Base-by-base conservation (phyloP, 2,888 invertebrate species). In the Pycnomerus fuliginosus region DNA sequence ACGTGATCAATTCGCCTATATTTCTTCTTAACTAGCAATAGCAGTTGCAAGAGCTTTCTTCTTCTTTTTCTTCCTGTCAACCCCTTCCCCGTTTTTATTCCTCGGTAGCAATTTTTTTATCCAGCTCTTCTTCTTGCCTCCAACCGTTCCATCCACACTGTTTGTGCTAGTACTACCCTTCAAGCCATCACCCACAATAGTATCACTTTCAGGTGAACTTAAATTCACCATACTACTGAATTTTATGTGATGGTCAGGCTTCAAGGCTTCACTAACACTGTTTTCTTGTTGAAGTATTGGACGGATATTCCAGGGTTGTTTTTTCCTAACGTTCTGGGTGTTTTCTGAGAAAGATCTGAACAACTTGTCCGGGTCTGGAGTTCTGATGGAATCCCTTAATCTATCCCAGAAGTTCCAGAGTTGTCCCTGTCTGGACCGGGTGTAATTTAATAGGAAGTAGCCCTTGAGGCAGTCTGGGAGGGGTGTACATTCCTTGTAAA, bases 321-420 rank as follows among this genome's bases (percentile, higher is more conserved):
- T n/a, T n/a, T n/a, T n/a, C n/a, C n/a, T n/a, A n/a, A n/a, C n/a
- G n/a, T n/a, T n/a, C n/a, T n/a, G n/a, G n/a, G n/a, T n/a, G n/a
- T n/a, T n/a, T n/a, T n/a, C n/a, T n/a, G n/a, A n/a, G n/a, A n/a
- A n/a, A n/a, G n/a, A 8, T 20, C 8, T 20, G 20, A 20, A 20
- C 8, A 20, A 20, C n/a, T 28, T 35, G 10, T 27, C 32, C 3
- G 8, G 8, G 16, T 32, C 16, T 4, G 7, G 13, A 10, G 29
- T 22, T 20, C 5, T 20, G 7, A 37, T 25, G 44, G 37, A 33
- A 50, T 55, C 44, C 64, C 65, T 71, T 14, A 89, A 71, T 56
- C 80, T 82, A 3, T 79, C 76, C 87, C 88, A 90, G 70, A 88
- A 87, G 67, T 85, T 80, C 60, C 78, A 83, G 3, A 80, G 67